Conservation (phyloP, 2,797 vertebrate genomes). For the Dermochelys coriacea region DNA sequence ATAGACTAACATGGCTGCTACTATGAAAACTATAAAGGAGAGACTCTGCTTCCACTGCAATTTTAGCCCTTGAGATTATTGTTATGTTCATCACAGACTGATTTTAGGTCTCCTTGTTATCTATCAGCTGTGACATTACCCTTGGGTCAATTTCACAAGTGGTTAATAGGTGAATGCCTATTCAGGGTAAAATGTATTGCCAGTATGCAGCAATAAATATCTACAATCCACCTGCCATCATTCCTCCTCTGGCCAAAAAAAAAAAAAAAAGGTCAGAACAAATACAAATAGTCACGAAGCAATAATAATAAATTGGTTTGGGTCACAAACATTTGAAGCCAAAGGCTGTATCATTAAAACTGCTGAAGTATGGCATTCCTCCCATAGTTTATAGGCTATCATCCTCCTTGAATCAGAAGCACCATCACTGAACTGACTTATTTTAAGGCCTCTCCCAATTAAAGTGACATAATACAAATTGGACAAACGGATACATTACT, state of each 20-base stretch:
- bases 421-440: constrained; percentile 55
- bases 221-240: neutral
- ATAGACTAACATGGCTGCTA: too few species aligned
- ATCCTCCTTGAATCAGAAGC: constrained; percentile 41
- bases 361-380: constrained; percentile 14
- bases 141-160: neutral
- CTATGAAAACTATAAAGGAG: constrained; percentile 15
- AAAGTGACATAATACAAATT: constrained; percentile 55
- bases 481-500: neutral
- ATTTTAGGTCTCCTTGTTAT: neutral
- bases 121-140: neutral
- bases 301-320: constrained; percentile 7
- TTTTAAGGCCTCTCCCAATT: constrained; percentile 35
- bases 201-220: neutral
- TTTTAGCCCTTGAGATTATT: constrained; percentile 4
- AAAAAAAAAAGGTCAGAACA: neutral
- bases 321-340: constrained; percentile 29
- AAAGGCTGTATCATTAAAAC: constrained; percentile 31
- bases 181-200: neutral
- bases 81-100: neutral
- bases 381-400: constrained; percentile 16
- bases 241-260: too few species aligned
- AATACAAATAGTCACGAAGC: neutral
- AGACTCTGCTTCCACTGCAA: constrained; percentile 3
- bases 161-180: rapidly evolving